Percentiles rank a stretch among this genome's conserved stretches.
phyloP scores from a whole-genome alignment of 2,888 invertebrate genomes.

The Microplitis deprimator region DNA sequence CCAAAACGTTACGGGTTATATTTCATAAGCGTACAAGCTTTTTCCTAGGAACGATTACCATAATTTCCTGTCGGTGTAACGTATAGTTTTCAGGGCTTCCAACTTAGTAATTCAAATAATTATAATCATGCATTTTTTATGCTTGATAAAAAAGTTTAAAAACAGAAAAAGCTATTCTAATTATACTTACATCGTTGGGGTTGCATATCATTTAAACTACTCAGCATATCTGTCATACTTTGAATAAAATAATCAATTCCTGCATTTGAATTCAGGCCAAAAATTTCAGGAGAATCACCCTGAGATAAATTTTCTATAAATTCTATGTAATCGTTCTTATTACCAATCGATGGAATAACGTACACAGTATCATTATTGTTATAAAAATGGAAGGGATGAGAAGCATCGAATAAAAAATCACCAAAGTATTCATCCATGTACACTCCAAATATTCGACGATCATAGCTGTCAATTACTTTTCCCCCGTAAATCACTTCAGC shows the following conservation, averaged over 20 bases:
- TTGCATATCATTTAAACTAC: slow-evolving; percentile 87
- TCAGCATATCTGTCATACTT: slow-evolving; percentile 90
- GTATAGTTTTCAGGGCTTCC: no score
- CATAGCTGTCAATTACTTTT: slow-evolving; percentile 92
- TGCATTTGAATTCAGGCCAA: slow-evolving; percentile 94
- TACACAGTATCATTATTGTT: slow-evolving; percentile 83
- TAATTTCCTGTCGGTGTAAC: no score
- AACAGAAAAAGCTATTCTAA: no score
- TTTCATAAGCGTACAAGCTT: no score
- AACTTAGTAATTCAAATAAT: no score
- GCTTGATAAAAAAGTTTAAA: no score
- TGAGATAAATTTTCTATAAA: slow-evolving; percentile 85
- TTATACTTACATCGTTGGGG: slow-evolving; percentile 84
- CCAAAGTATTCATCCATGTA: slow-evolving; percentile 97
- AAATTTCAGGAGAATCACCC: slow-evolving; percentile 90
- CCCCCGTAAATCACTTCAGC: slow-evolving; percentile 98
- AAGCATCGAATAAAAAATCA: slow-evolving; percentile 92
- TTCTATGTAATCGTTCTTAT: slow-evolving; percentile 80
- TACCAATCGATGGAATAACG: slow-evolving; percentile 80
- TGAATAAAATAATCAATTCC: slow-evolving; percentile 95
- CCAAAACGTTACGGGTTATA: no score
- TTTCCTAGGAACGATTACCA: no score
- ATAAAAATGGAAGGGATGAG: slow-evolving; percentile 94
- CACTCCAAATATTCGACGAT: slow-evolving; percentile 86
- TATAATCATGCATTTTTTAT: no score